These are phyloP conservation scores for Copsychus sechellarum DNA, from an alignment of 2,113 vertebrate genomes.

Conservation along the genomic window DNA sequence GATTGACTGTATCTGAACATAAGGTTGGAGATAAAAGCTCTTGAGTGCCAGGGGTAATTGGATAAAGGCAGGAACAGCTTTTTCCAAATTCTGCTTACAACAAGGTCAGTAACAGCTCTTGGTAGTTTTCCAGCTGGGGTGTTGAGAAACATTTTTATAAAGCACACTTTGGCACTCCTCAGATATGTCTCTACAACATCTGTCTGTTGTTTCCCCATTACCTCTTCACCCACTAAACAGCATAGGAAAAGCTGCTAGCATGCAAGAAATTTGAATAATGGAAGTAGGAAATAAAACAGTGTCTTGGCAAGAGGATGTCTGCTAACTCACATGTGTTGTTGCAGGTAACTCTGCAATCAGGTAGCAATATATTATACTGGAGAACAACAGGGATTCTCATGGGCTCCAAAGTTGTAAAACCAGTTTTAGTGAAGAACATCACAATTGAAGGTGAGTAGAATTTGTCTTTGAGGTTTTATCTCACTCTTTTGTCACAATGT, in stretches of 20 bases:
- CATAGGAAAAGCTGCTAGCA: not conserved
- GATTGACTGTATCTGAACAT: not conserved
- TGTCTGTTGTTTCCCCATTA: not conserved
- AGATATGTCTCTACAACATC: not conserved
- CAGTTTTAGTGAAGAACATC: constrained; percentile 93
- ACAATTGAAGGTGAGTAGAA: constrained; percentile 87
- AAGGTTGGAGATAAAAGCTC: not conserved
- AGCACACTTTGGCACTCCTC: not conserved
- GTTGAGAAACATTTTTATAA: not conserved
- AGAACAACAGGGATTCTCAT: constrained; percentile 92
- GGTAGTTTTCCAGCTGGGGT: not conserved
- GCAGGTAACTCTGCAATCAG: constrained; percentile 92
- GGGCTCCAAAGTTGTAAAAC: constrained; percentile 88
- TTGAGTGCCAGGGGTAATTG: not conserved
- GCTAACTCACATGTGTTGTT: not conserved
- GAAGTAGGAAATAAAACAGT: not conserved
- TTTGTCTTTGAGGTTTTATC: not conserved
- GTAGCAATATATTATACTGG: constrained; percentile 96
- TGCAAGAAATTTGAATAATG: not conserved
- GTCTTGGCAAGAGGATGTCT: not conserved
- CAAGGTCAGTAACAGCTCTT: not conserved
- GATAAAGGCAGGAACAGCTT: not conserved
- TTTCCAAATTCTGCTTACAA: not conserved
- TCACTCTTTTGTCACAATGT: not conserved
- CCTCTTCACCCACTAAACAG: not conserved